Base-by-base conservation (phyloP, 2,888 invertebrate genomes). In the Troides helena region DNA sequence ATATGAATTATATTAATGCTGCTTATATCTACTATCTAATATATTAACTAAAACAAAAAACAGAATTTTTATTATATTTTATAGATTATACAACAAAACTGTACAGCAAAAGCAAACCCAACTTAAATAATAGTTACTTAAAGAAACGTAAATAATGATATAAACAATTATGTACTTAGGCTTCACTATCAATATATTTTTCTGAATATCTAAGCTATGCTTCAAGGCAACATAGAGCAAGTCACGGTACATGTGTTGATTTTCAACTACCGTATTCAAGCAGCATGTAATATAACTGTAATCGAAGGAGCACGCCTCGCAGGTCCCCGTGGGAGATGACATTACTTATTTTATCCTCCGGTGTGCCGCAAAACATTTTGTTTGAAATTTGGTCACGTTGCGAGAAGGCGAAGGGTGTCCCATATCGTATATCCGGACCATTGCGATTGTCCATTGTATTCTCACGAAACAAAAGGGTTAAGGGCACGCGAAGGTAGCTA, bases 381-480 rank as follows among this genome's bases (percentile, higher is more conserved):
- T 85, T 86, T 82, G 83, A 89, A 92, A 90, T 90, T 92, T 90
- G 89, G 90, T 92, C 91, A 92, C 92, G 92, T 92, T 88, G 79
- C 77, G 79, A 79, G 78, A 77, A 80, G 74, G 80, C 70, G 78
- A 80, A 81, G 88, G 85, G 85, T 85, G 85, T 90, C 87, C 89
- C 87, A 86, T 90, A 89, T 90, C 91, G 88, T 85, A 84, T 90
- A 88, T 86, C 85, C 81, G 81, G 88, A 85, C 85, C 86, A 87
- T 88, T 85, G 85, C 89, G 83, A 88, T 88, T 88, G 90, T 88
- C 91, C 88, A 89, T 90, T 91, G 89, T 91, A 86, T 85, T 89
- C 91, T 85, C 89, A 73, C 77, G 90, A 91, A 91, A 92, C 90
- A 92, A 91, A 30, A 90, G 89, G 89, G 87, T 89, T 88, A 85